Percentiles rank a stretch among this genome's conserved stretches.
Evolutionary conservation across 2,888 invertebrate genomes (phyloP).

Genomic region (Choreutis nemorana): DNA sequence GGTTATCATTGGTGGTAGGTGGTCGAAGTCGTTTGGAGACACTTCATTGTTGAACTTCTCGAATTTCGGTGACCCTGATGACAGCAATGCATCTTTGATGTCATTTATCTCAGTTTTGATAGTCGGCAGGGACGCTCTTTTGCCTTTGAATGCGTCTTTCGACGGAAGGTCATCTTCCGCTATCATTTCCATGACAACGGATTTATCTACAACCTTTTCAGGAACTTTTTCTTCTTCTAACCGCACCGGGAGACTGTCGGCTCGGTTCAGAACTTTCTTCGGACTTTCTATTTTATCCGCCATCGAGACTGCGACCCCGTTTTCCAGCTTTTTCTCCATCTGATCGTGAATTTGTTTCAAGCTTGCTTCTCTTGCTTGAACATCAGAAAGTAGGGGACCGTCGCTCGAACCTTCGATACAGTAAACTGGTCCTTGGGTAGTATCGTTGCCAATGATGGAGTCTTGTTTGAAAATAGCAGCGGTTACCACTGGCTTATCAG

Average conservation of each 20-base stretch:
- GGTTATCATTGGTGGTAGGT: conserved; percentile 52
- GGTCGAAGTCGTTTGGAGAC: conserved; percentile 41
- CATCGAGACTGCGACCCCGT: conserved; percentile 39
- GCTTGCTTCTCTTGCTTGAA: conserved; percentile 52
- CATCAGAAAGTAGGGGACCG: conserved; percentile 57
- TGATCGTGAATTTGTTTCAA: conserved; percentile 50
- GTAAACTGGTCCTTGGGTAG: conserved; percentile 48
- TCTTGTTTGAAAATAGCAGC: conserved; percentile 75
- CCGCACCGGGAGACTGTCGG: conserved; percentile 64
- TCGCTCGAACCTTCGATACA: conserved; percentile 61
- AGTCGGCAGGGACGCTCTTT: conserved; percentile 46
- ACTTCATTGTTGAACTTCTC: conserved; percentile 64
- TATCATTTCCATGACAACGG: conserved; percentile 35
- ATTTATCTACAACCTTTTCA: conserved; percentile 19
- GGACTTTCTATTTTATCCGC: conserved; percentile 41
- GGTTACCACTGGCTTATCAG: conserved; percentile 73
- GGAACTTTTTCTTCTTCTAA: conserved; percentile 47
- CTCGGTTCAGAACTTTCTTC: conserved; percentile 55
- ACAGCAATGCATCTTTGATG: conserved; percentile 59
- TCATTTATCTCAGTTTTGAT: conserved; percentile 62
- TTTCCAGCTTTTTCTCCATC: conserved; percentile 41
- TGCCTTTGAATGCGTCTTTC: conserved; percentile 36
- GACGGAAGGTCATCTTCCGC: conserved; percentile 41
- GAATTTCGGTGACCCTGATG: conserved; percentile 65
- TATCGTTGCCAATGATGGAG: conserved; percentile 55